A percentile compares a stretch with the other conserved stretches of the same genome.
Evolutionary conservation across 2,113 vertebrate species (phyloP).

Genomic region (Dascyllus trimaculatus): DNA sequence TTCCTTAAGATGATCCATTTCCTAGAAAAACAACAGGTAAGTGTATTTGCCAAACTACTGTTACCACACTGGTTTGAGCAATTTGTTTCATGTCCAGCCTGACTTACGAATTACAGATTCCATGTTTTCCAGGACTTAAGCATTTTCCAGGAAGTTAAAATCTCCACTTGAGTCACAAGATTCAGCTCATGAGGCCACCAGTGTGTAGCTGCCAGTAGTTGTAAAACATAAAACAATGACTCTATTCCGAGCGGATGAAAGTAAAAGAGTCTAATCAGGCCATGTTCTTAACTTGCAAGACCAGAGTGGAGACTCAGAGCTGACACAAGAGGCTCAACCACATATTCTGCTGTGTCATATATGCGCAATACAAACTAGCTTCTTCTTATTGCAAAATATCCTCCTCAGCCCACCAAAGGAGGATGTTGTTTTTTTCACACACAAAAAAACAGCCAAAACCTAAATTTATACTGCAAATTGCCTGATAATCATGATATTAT

Average conservation of each 20-base stretch:
- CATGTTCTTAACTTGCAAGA: constrained; percentile 46
- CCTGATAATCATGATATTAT: constrained; percentile 1
- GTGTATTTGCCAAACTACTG: background rate
- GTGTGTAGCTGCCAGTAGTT: constrained; percentile 51
- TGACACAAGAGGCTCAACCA: constrained; percentile 9
- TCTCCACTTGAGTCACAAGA: constrained; percentile 79
- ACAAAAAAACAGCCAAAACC: background rate
- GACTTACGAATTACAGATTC: constrained; percentile 8
- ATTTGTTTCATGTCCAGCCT: background rate
- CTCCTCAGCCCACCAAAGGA: constrained; percentile 27
- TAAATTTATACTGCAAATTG: background rate
- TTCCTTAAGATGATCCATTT: background rate
- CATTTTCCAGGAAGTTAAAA: constrained; percentile 41
- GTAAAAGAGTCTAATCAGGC: constrained; percentile 44
- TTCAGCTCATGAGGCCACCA: constrained; percentile 68
- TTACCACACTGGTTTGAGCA: background rate
- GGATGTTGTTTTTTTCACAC: constrained; percentile 37
- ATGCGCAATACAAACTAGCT: constrained; percentile 21
- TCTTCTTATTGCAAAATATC: constrained; percentile 52
- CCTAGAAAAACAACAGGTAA: background rate
- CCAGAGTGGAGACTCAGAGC: constrained; percentile 12
- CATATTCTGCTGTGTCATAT: constrained; percentile 69
- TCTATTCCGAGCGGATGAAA: constrained; percentile 70
- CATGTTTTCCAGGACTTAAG: constrained; percentile 20
- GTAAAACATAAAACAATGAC: constrained; percentile 76